Percentiles rank a stretch among this genome's conserved stretches.
Conservation (phyloP, 2,113 vertebrate genomes). For the Callithrix jacchus region DNA sequence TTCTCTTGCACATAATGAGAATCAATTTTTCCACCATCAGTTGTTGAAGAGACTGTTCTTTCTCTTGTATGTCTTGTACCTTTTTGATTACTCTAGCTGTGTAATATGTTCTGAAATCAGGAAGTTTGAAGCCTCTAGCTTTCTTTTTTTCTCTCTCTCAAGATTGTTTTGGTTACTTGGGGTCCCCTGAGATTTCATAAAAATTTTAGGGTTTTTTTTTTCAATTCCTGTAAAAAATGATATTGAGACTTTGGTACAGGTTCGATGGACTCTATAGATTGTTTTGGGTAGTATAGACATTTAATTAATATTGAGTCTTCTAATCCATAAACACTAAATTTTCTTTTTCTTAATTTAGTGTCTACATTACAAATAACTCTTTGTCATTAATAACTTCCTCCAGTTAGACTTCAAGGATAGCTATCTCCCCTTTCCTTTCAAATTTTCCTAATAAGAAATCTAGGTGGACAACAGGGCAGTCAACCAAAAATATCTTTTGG, state of each 20-base stretch:
- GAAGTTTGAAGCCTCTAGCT: background rate
- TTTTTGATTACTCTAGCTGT: background rate
- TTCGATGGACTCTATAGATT: background rate
- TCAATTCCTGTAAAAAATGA: background rate
- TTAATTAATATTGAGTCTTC: slow-evolving; percentile 16
- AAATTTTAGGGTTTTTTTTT: background rate
- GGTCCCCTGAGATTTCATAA: background rate
- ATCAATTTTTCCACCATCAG: background rate
- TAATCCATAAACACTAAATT: background rate
- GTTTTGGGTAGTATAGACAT: background rate
- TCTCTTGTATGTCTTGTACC: background rate
- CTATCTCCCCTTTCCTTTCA: background rate
- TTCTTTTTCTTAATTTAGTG: background rate
- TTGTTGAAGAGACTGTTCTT: background rate
- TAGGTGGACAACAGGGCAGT: background rate
- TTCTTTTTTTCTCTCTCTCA: background rate
- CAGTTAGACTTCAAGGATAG: background rate
- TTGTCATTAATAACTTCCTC: background rate
- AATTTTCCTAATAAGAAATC: background rate
- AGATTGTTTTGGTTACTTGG: background rate
- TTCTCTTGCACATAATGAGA: background rate
- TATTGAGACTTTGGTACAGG: background rate
- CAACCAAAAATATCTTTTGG: background rate
- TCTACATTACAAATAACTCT: background rate
- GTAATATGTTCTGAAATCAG: background rate